Base-by-base conservation (phyloP, 2,888 invertebrate genomes). In the Allolobophora icterica region DNA sequence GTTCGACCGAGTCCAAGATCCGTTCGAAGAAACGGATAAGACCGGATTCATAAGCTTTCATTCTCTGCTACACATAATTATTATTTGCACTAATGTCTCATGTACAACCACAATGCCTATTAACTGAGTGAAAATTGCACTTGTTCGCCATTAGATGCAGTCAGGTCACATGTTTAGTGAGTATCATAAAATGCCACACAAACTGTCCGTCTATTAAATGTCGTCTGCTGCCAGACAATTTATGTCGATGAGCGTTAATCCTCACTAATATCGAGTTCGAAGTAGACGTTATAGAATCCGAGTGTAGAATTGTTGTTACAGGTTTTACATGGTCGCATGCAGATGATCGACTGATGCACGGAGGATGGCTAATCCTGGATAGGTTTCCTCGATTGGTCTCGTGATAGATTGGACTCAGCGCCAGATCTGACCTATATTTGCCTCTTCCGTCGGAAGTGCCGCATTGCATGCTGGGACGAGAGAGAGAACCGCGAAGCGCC, bases 381-480 rank as follows among this genome's bases (percentile, higher is more conserved):
- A 71, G 71, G 6, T n/a, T 71, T 71, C 71, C 71, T 71, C 71
- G 71, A 71, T 71, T 71, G 71, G 30, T 71, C 71, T 30, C n/a
- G 8, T 71, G 71, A 71, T 71, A n/a, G 71, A 71, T 71, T 71
- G 71, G 30, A 71, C 71, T 71, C 71, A n/a, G 71, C 71, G 52
- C n/a, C 8, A n/a, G n/a, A 71, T 71, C 71, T 71, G 71, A 71
- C 71, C 71, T 71, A 71, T n/a, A n/a, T 71, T n/a, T 71, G 71
- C n/a, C 13, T n/a, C 71, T n/a, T 71, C 71, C 71, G 13, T 71
- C 71, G 71, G 71, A 71, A 71, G 71, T 71, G 71, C n/a, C 71
- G 71, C 71, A 71, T 71, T 71, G 71, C 71, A 71, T 71, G 71
- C 71, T 71, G 71, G 71, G 71, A 71, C 71, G 71, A 71, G 71